Evolutionary conservation across 2,888 invertebrate species (phyloP).

Genomic region (Drosophila multiciliata): DNA sequence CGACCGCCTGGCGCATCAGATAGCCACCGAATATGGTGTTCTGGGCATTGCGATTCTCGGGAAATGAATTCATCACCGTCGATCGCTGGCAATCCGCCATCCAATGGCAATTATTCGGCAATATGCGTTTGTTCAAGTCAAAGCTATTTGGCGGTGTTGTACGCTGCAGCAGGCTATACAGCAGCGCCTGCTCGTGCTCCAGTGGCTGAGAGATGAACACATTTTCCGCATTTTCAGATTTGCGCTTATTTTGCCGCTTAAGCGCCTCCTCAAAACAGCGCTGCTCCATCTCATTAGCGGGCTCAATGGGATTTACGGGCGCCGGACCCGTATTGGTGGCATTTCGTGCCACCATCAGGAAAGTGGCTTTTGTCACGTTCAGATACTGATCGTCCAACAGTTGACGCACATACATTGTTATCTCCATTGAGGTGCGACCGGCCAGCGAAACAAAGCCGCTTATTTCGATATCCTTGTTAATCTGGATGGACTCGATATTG

Average conservation of each 20-base stretch:
- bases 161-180: conserved; percentile 88
- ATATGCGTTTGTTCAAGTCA: conserved; percentile 85
- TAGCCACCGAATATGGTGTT: conserved; percentile 92
- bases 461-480: conserved; percentile 88
- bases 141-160: conserved; percentile 86
- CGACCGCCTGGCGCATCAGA: conserved; percentile 91
- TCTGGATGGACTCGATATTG: conserved; percentile 79
- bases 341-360: conserved; percentile 90
- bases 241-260: conserved; percentile 86
- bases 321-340: conserved; percentile 87
- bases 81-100: conserved; percentile 87
- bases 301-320: conserved; percentile 86
- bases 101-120: conserved; percentile 88
- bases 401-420: conserved; percentile 90
- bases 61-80: conserved; percentile 87
- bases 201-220: conserved; percentile 88
- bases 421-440: conserved; percentile 90
- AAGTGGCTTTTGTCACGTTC: conserved; percentile 87
- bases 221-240: conserved; percentile 85
- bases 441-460: conserved; percentile 91
- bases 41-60: conserved; percentile 90
- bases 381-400: conserved; percentile 62
- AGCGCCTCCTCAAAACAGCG: conserved; percentile 87
- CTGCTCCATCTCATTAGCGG: conserved; percentile 87
- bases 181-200: conserved; percentile 88